Conservation (phyloP, 1,140 invertebrate genomes). For the Scaptomyza pallida region DNA sequence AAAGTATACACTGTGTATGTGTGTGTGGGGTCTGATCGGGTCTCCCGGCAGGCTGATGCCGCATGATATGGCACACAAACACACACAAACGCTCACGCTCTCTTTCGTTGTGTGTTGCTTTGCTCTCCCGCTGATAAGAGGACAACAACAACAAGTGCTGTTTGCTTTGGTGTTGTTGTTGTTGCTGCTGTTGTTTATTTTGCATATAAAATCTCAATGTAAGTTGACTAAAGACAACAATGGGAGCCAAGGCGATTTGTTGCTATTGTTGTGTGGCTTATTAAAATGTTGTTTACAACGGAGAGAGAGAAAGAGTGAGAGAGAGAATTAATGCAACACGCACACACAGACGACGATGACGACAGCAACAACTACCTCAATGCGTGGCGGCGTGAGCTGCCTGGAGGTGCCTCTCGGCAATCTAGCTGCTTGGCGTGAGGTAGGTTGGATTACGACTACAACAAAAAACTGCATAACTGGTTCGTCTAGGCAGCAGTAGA, state of each 20-base stretch:
- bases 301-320: background rate
- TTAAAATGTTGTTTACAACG: slow-evolving; percentile 66
- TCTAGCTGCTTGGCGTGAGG: slow-evolving; percentile 65
- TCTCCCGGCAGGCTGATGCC: slow-evolving; percentile 49
- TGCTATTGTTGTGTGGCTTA: slow-evolving; percentile 54
- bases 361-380: slow-evolving; percentile 39
- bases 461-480: slow-evolving; percentile 37
- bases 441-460: slow-evolving; percentile 57
- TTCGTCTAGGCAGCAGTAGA: slow-evolving; percentile 43
- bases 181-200: slow-evolving; percentile 44
- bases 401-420: slow-evolving; percentile 27
- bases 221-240: slow-evolving; percentile 73
- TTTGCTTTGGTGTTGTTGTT: slow-evolving; percentile 26
- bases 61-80: slow-evolving; percentile 34
- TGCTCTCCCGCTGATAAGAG: slow-evolving; percentile 52
- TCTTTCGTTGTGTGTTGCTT: slow-evolving; percentile 10
- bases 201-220: slow-evolving; percentile 76
- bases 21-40: slow-evolving; percentile 36
- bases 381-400: slow-evolving; percentile 46
- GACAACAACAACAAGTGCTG: slow-evolving; percentile 36
- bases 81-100: background rate
- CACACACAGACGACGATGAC: too few species aligned
- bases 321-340: slow-evolving; percentile 72
- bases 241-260: slow-evolving; percentile 62
- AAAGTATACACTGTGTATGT: slow-evolving; percentile 13